These are phyloP conservation scores for Apogon hyalosoma DNA, from an alignment of 2,797 vertebrate species.

Conservation along the genomic window DNA sequence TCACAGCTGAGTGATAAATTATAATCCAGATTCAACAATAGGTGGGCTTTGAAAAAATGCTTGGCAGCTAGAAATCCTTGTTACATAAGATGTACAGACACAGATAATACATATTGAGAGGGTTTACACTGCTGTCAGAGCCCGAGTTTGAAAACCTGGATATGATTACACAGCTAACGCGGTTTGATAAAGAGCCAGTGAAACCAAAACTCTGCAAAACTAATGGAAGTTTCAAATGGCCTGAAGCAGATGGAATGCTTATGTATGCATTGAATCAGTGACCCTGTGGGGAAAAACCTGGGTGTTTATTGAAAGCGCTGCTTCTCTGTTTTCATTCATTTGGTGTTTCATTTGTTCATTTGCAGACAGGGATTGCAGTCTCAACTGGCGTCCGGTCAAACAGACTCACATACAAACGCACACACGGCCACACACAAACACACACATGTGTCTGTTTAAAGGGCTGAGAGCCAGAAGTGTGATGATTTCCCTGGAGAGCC, in stretches of 20 bases:
- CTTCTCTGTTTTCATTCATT: conserved; percentile 69
- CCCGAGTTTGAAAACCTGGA: conserved; percentile 28
- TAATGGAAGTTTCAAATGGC: conserved; percentile 46
- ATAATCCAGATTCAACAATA: conserved; percentile 69
- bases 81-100: conserved; percentile 59
- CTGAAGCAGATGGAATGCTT: conserved; percentile 47
- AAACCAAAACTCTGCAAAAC: conserved; percentile 22
- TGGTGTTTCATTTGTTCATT: conserved; percentile 74
- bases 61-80: conserved; percentile 56
- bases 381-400: conserved; percentile 29
- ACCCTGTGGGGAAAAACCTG: conserved; percentile 26
- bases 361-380: conserved; percentile 53
- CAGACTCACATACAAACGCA: conserved; percentile 25
- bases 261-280: conserved; percentile 56
- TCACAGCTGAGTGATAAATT: conserved; percentile 58
- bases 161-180: conserved; percentile 39
- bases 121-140: conserved; percentile 7
- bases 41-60: conserved; percentile 44
- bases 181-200: conserved; percentile 27
- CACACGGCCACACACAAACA: conserved; percentile 4
- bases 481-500: conserved; percentile 76
- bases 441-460: conserved; percentile 60
- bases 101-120: conserved; percentile 54
- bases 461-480: conserved; percentile 61
- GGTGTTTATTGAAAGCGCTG: conserved; percentile 52